Percentiles rank a stretch among this genome's conserved stretches.
Evolutionary conservation across 1,140 invertebrate genomes (phyloP).

Genomic region (Drosophila albomicans): DNA sequence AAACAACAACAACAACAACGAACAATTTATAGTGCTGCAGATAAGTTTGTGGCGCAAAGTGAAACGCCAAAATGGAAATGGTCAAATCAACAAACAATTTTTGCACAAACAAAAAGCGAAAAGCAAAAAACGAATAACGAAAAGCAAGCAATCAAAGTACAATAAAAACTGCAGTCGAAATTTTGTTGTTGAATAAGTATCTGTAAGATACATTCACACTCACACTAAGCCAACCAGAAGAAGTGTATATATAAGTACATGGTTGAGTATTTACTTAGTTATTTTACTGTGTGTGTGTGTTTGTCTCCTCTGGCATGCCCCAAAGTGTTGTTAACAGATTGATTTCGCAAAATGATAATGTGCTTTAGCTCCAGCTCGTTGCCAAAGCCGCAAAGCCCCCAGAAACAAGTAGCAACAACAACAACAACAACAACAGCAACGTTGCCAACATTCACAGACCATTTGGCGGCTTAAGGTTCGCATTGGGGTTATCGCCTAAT

Average conservation of each 20-base stretch:
- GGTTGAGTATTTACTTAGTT: constrained; percentile 18
- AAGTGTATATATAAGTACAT: not conserved
- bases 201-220: not conserved
- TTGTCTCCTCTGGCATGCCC: constrained; percentile 27
- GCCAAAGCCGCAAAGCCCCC: constrained; percentile 72
- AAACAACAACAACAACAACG: constrained; percentile 17
- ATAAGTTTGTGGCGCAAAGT: constrained; percentile 55
- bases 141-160: constrained; percentile 39
- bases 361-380: constrained; percentile 44
- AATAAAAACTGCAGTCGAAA: constrained; percentile 39
- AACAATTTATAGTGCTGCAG: constrained; percentile 65
- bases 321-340: constrained; percentile 79
- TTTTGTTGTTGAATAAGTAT: constrained; percentile 11
- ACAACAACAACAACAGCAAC: constrained; percentile 12
- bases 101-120: constrained; percentile 51
- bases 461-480: constrained; percentile 81
- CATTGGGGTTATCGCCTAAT: constrained; percentile 81
- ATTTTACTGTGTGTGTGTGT: constrained; percentile 2
- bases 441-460: constrained; percentile 75
- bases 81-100: constrained; percentile 78
- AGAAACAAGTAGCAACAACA: constrained; percentile 46
- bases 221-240: not conserved
- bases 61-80: constrained; percentile 54
- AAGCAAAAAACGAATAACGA: constrained; percentile 31
- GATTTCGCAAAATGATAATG: constrained; percentile 81